Percentiles rank a stretch among this genome's conserved stretches.
Conservation (phyloP, 2,888 invertebrate genomes). For the Spialia ferax region DNA sequence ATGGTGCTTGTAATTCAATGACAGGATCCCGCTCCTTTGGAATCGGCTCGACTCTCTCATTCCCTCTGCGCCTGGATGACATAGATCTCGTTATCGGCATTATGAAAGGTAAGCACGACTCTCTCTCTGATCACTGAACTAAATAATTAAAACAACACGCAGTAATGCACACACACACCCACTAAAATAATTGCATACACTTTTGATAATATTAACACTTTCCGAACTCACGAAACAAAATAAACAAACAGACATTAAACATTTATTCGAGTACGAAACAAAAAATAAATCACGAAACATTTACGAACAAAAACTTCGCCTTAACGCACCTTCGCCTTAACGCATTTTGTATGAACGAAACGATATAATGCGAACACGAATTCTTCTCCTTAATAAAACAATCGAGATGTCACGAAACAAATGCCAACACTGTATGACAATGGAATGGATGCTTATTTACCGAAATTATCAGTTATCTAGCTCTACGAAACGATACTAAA, state of each 20-base stretch:
- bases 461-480: slow-evolving; percentile 4
- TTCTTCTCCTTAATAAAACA: slow-evolving; percentile 2
- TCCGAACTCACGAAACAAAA: background rate
- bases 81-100: slow-evolving; percentile 5
- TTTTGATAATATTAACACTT: background rate
- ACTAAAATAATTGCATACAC: background rate
- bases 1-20: background rate
- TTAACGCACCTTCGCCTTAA: background rate
- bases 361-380: background rate
- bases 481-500: background rate
- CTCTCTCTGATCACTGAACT: background rate
- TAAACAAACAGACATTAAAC: background rate
- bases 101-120: background rate
- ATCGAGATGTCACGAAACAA: slow-evolving; percentile 3
- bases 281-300: background rate
- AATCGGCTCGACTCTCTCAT: background rate
- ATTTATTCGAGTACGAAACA: background rate
- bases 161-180: background rate
- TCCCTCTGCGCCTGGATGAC: background rate
- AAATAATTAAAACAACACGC: background rate
- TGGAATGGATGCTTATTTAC: background rate
- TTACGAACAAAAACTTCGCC: background rate
- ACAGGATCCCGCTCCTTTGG: background rate
- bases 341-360: background rate
- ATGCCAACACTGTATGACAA: background rate